Base-by-base conservation (phyloP, 2,797 vertebrate species). In the Pangasius krempfi region DNA sequence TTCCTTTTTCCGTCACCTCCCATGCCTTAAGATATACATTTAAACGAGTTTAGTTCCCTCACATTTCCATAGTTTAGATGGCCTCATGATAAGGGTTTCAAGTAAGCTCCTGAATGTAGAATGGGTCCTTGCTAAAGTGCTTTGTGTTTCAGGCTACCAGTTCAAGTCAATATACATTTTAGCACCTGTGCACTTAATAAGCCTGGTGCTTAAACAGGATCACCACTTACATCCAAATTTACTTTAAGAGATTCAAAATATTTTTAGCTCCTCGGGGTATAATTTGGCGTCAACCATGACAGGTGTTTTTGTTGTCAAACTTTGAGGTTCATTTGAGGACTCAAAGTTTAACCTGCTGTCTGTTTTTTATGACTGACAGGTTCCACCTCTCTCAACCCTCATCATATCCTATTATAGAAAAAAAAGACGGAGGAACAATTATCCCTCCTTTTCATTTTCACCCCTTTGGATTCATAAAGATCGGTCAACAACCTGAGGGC, bases 401-500 rank as follows among this genome's bases (percentile, higher is more conserved):
- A 96, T 96, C 95, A 94, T 91, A 91, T 92, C 94, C 94, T 94
- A 95, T 94, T 93, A 95, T 94, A 94, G 95, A 94, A n/a, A 80
- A 94, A 96, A 96, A 84, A 84, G 82, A 94, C 93, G 93, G 91
- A 93, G 95, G 94, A 96, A 97, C 96, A 95, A 95, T 95, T 95
- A 94, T 95, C 93, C 94, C 95, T 95, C 95, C 95, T 96, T 95
- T 95, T 95, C 85, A 91, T 90, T 88, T 90, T 90, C 37, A 91
- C 91, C 94, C 92, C 79, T 94, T 96, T 95, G 94, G 95, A 96
- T 95, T 95, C 95, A 95, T 96, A 96, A 96, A 96, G 96, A 96
- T 96, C 96, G 96, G 96, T 96, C 96, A 96, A 97, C 96, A 96
- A 95, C 95, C 96, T 92, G 95, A 95, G 95, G 96, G 95, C 93